phyloP scores from a whole-genome alignment of 2,888 invertebrate species.

The Cephus runcator region DNA sequence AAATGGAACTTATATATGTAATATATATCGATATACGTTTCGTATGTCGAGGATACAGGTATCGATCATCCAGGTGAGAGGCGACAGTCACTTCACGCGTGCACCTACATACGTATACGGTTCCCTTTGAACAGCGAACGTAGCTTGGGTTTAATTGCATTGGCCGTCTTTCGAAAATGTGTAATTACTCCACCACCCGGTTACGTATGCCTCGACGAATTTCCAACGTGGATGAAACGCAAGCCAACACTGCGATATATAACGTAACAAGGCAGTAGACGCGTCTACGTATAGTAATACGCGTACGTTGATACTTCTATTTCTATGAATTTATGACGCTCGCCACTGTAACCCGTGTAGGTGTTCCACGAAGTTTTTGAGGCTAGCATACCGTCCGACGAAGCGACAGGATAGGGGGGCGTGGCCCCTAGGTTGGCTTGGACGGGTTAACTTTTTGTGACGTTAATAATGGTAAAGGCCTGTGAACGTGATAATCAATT shows the following conservation, averaged over 20 bases:
- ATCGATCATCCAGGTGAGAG: neutral
- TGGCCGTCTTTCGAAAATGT: neutral
- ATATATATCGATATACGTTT: neutral
- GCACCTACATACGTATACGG: neutral
- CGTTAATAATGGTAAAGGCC: constrained; percentile 2
- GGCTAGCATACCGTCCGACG: neutral
- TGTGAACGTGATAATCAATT: neutral
- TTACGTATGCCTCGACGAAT: neutral
- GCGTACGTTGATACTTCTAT: too few relatives aligned
- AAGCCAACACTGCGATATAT: neutral
- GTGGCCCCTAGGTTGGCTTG: neutral
- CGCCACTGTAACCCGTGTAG: neutral
- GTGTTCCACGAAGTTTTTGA: neutral
- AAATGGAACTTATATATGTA: neutral
- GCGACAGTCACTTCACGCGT: neutral
- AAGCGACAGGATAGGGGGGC: neutral
- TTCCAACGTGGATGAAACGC: neutral
- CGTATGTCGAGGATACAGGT: neutral
- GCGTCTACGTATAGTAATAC: neutral
- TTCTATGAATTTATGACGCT: too few relatives aligned
- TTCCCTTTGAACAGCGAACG: neutral
- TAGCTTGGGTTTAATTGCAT: neutral
- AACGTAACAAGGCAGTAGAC: neutral
- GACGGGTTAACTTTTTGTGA: neutral
- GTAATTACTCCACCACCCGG: neutral